These are phyloP conservation scores for Sarcophaga bullata DNA, from an alignment of 1,140 invertebrate species.

Conservation along the genomic window DNA sequence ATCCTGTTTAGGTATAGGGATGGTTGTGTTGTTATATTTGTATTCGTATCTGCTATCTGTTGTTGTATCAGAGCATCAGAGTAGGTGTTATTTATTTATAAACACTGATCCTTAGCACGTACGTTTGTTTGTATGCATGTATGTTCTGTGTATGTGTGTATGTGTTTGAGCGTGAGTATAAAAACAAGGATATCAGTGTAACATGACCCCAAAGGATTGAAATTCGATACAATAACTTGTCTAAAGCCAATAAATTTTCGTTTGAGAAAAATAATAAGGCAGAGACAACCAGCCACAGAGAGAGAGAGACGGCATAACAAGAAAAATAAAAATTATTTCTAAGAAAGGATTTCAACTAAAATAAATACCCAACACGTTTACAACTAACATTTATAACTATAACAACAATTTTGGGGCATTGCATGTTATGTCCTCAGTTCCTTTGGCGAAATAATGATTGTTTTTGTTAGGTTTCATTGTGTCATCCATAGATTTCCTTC, in stretches of 20 bases:
- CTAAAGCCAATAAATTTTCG: slow-evolving; percentile 36
- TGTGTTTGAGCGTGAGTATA: background rate
- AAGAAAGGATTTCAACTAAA: background rate
- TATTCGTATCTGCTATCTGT: too few species aligned
- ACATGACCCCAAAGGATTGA: slow-evolving; percentile 36
- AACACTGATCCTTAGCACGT: background rate
- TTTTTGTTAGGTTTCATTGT: background rate
- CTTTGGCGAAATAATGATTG: background rate
- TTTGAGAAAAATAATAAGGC: background rate
- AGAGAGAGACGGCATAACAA: background rate
- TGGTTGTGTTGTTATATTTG: too few species aligned
- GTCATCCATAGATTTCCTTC: background rate
- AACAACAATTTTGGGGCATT: background rate
- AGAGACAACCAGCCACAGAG: background rate
- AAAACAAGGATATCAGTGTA: slow-evolving; percentile 8
- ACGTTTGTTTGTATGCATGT: background rate
- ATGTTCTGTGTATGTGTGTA: background rate
- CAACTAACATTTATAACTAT: background rate
- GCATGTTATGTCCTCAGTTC: background rate
- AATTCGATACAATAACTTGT: slow-evolving; percentile 35
- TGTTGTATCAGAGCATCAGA: background rate
- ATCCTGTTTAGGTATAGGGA: background rate
- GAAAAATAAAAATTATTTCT: background rate
- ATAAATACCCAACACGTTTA: background rate
- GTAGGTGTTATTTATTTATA: slow-evolving; percentile 2